Conservation (phyloP, 2,113 vertebrate species). For the Cottus gobio region DNA sequence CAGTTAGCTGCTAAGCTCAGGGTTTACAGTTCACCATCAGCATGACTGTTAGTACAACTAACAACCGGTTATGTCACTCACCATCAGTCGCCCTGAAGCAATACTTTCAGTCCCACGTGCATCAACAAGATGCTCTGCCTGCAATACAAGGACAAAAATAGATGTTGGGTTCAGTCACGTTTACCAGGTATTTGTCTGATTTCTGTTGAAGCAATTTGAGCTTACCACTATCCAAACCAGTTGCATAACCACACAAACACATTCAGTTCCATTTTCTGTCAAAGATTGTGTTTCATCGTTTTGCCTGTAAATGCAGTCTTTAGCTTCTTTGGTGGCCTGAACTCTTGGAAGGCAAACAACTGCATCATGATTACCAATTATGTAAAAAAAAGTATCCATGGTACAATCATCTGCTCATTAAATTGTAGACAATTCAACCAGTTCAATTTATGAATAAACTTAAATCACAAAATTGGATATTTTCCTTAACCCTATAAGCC, state of each 20-base stretch:
- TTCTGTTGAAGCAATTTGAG: background rate
- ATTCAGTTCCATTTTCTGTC: background rate
- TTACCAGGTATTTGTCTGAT: too few relatives aligned
- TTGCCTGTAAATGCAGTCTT: background rate
- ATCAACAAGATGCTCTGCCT: background rate
- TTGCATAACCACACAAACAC: background rate
- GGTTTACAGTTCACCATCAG: constrained; percentile 14
- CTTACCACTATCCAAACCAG: too few relatives aligned
- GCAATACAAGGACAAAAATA: background rate
- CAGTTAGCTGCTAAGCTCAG: constrained; percentile 39
- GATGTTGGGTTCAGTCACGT: too few relatives aligned
- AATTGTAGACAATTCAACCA: too few relatives aligned
- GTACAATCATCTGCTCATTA: too few relatives aligned
- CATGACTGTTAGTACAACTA: accelerated
- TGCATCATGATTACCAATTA: too few relatives aligned
- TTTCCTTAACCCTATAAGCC: too few relatives aligned
- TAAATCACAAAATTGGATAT: background rate
- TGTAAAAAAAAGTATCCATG: too few relatives aligned
- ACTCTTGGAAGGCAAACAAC: too few relatives aligned
- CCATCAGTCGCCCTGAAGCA: background rate
- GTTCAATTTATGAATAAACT: background rate
- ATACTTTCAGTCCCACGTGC: background rate
- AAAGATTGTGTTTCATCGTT: background rate
- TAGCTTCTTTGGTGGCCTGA: background rate
- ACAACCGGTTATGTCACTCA: background rate